Evolutionary conservation across 2,797 vertebrate genomes (phyloP).

Genomic region (Glyptemys insculpta): DNA sequence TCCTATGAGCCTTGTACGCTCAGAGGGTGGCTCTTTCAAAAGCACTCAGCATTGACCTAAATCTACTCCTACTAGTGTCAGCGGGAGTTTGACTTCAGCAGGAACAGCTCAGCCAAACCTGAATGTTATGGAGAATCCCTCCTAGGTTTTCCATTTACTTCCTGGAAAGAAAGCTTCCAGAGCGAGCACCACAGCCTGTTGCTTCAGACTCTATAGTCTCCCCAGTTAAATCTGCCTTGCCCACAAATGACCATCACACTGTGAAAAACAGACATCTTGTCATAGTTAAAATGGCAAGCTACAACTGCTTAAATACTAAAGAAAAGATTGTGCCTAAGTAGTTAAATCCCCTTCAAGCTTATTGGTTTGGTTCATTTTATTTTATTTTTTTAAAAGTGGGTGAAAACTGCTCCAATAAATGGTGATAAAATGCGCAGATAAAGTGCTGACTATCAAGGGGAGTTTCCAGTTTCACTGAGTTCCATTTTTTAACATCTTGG

Average conservation of each 20-base stretch:
- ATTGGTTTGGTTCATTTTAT: not conserved
- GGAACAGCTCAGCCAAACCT: not conserved
- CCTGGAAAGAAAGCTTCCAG: not conserved
- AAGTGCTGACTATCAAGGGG: slow-evolving; percentile 66
- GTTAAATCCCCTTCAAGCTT: slow-evolving; percentile 70
- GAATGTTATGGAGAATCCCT: not conserved
- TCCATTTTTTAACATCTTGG: slow-evolving; percentile 55
- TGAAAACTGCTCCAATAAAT: slow-evolving; percentile 68
- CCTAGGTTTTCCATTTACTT: not conserved
- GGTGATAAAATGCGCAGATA: slow-evolving; percentile 73
- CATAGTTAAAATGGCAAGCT: slow-evolving; percentile 51
- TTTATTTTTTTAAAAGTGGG: slow-evolving; percentile 48
- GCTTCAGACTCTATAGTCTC: slow-evolving; percentile 10
- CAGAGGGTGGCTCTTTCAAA: not conserved
- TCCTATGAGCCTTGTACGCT: not conserved
- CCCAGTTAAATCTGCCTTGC: slow-evolving; percentile 2
- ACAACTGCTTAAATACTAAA: slow-evolving; percentile 59
- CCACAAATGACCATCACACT: slow-evolving; percentile 48
- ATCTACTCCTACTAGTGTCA: rapidly evolving
- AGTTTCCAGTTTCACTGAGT: slow-evolving; percentile 73
- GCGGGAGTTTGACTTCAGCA: rapidly evolving
- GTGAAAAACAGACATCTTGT: not conserved
- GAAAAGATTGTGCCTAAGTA: slow-evolving; percentile 75
- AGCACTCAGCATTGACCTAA: not conserved
- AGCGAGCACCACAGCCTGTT: not conserved